Percentiles rank a stretch among this genome's conserved stretches.
phyloP scores from a whole-genome alignment of 2,888 invertebrate species.

The Synergus laeviventris region DNA sequence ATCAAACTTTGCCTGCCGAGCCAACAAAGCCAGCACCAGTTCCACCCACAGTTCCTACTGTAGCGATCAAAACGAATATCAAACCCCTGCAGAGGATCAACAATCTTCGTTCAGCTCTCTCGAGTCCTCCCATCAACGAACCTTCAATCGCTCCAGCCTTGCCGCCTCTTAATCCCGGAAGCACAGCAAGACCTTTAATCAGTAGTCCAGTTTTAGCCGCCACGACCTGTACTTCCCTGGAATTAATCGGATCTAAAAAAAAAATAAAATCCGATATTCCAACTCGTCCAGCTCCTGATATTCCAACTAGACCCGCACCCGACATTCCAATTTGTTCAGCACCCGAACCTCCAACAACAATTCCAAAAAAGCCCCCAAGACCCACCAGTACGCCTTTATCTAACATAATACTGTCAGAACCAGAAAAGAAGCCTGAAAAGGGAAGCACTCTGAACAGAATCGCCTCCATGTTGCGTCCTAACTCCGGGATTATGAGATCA shows the following conservation, averaged over 20 bases:
- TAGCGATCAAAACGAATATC: slow-evolving; percentile 70
- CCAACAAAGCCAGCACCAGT: slow-evolving; percentile 82
- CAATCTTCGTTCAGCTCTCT: slow-evolving; percentile 53
- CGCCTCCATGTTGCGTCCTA: slow-evolving; percentile 81
- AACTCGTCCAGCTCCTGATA: slow-evolving; percentile 78
- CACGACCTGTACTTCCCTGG: slow-evolving; percentile 88
- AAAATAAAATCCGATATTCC: slow-evolving; percentile 56
- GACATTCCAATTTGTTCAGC: slow-evolving; percentile 64
- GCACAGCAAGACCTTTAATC: slow-evolving; percentile 84
- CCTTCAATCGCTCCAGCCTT: slow-evolving; percentile 76
- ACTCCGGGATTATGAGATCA: slow-evolving; percentile 77
- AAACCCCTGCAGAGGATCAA: slow-evolving; percentile 62
- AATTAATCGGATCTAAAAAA: slow-evolving; percentile 82
- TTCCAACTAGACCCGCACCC: slow-evolving; percentile 81
- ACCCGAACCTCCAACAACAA: slow-evolving; percentile 65
- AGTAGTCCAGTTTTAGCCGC: slow-evolving; percentile 89
- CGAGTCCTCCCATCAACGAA: slow-evolving; percentile 47
- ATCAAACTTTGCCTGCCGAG: slow-evolving; percentile 67
- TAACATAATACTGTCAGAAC: slow-evolving; percentile 58
- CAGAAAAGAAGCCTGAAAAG: slow-evolving; percentile 75
- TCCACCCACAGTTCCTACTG: slow-evolving; percentile 79
- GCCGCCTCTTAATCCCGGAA: slow-evolving; percentile 82
- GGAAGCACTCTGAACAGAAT: slow-evolving; percentile 82
- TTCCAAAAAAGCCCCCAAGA: slow-evolving; percentile 62
- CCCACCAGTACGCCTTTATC: slow-evolving; percentile 65